Percentiles rank a stretch among this genome's conserved stretches.
Evolutionary conservation across 1,140 invertebrate species (phyloP).

Genomic region (Hylyphantes graminicola): DNA sequence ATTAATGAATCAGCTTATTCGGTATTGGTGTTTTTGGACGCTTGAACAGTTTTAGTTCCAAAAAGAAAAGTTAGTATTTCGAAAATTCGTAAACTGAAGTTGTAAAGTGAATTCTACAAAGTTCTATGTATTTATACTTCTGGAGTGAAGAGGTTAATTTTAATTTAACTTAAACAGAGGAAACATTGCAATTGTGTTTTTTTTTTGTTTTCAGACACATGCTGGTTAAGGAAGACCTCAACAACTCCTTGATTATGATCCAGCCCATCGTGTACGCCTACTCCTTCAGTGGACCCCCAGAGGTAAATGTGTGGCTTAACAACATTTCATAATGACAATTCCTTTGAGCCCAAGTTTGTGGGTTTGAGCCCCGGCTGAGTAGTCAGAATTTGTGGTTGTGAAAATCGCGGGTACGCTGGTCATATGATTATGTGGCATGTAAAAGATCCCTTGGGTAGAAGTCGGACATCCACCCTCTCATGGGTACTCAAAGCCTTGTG

Average conservation of each 20-base stretch:
- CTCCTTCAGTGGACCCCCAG: slow-evolving; percentile 96
- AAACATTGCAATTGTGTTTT: too few relatives aligned
- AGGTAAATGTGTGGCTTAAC: slow-evolving; percentile 64
- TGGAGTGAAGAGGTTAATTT: not conserved
- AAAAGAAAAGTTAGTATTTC: not conserved
- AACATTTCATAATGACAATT: not conserved
- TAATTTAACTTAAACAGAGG: too few relatives aligned
- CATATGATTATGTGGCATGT: not conserved
- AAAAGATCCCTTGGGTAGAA: not conserved
- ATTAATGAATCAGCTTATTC: too few relatives aligned
- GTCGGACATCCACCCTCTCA: too few relatives aligned
- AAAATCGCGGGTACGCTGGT: not conserved
- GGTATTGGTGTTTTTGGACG: not conserved
- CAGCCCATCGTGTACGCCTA: slow-evolving; percentile 99
- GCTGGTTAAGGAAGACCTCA: slow-evolving; percentile 96
- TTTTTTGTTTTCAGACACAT: slow-evolving; percentile 79
- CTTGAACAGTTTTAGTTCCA: not conserved
- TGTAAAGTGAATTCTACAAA: not conserved
- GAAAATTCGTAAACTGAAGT: not conserved
- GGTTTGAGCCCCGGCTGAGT: not conserved
- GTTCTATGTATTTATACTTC: not conserved
- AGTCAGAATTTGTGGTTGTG: not conserved
- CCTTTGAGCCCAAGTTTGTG: not conserved
- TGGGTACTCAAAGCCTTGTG: too few relatives aligned
- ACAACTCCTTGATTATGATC: slow-evolving; percentile 98